Base-by-base conservation (phyloP, 1,140 invertebrate genomes). In the Phortica variegata region DNA sequence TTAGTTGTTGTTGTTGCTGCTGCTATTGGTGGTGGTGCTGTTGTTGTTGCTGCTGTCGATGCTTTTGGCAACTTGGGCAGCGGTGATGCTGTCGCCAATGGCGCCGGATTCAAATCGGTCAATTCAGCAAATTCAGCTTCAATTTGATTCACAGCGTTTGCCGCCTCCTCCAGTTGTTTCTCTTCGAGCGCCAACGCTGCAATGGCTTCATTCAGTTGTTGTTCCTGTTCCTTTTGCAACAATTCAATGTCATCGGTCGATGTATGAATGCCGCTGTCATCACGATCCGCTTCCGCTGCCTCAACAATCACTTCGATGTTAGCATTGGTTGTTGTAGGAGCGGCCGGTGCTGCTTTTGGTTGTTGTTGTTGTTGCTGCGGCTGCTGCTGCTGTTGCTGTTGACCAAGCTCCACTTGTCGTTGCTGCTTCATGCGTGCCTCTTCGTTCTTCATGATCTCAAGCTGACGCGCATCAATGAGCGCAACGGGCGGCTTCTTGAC, bases 261-360 rank as follows among this genome's bases (percentile, higher is more conserved):
- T 26, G 87, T 90, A 55, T 90, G 88, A 43, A 91, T 89, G 3
- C 88, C 89, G 45, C 87, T 89, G 57, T 90, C 88, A 69, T 91
- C 88, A 10, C 85, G 80, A 74, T 89, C 86, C 8, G 86, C 87
- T 43, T 88, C 86, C 40, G 79, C 81, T 26, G 76, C 76, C 29
- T 79, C 77, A 23, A 66, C 51, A 36, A 66, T 31, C 15, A 26
- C 23, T 26, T 26, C 23, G 10, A 26, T 26, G 5, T 26, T 26
- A 66, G 13, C 7, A 56, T 52, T 15, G 62, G 63, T 5, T 54
- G 61, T 19, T 50, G 32, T 20, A 40, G 38, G 46, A 45, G 9
- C 26, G 52, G 23, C 15, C n/a, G 44, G 18, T 37, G 29, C 19
- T 17, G 36, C 31, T 36, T 46, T 29, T 12, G 34, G 18, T 26